Evolutionary conservation across 2,113 vertebrate species (phyloP).

Genomic region (Engystomops pustulosus): DNA sequence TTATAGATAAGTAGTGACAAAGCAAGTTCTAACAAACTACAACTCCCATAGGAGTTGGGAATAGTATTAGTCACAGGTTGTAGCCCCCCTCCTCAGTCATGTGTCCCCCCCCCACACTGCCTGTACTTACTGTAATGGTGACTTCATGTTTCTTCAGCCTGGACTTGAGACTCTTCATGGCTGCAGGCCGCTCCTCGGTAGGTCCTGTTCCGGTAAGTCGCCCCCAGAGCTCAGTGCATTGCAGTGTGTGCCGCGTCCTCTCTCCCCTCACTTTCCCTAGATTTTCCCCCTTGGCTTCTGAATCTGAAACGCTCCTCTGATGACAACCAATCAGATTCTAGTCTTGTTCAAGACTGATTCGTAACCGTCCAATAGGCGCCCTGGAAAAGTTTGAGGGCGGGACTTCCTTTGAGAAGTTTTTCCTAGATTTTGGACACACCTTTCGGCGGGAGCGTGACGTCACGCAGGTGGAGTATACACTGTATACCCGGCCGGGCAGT

Average conservation of each 20-base stretch:
- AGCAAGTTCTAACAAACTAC: too few relatives aligned
- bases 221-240: background rate
- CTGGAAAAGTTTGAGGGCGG: constrained; percentile 50
- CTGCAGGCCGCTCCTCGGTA: background rate
- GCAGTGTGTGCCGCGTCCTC: background rate
- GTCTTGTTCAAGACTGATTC: background rate
- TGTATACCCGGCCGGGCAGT: background rate
- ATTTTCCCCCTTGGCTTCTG: background rate
- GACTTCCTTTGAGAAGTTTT: constrained; percentile 57
- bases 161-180: constrained; percentile 93
- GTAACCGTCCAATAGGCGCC: background rate
- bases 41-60: too few relatives aligned
- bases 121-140: constrained; percentile 64
- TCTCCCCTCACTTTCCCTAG: background rate
- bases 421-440: constrained; percentile 46
- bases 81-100: background rate
- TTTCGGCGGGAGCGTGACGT: constrained; percentile 49
- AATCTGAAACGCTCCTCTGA: background rate
- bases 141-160: constrained; percentile 89
- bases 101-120: constrained; percentile 1
- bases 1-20: too few relatives aligned
- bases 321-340: constrained; percentile 11
- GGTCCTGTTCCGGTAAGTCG: background rate
- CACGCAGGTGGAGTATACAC: constrained; percentile 32
- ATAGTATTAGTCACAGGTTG: background rate